Base-by-base conservation (phyloP, 2,888 invertebrate species). In the Ectobius pallidus region DNA sequence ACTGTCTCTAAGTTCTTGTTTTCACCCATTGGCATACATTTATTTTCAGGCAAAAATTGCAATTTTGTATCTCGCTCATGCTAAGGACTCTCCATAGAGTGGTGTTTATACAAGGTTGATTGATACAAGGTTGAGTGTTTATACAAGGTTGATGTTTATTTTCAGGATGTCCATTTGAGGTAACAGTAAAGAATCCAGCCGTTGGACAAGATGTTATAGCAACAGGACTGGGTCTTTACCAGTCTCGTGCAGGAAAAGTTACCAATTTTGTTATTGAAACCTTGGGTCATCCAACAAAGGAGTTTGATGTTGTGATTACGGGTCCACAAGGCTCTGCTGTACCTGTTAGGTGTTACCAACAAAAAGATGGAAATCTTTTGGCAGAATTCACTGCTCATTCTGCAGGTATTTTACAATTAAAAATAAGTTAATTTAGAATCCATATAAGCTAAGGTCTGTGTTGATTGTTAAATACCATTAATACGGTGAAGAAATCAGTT, bases 311-410 rank as follows among this genome's bases (percentile, higher is more conserved):
- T 0, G 93, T 96, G 0, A 92, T 94, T 1, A 93, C 93, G 0
- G 93, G 93, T 0, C 93, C 92, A 0, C 91, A 91, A 7, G 89
- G 92, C 0, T 87, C 91, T 76, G 93, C 94, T 0, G 86, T 97
- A 52, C 95, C 96, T 0, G 95, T 98, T 0, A 84, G 96, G 73
- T 97, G 99, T 81, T 97, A 97, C 82, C 96, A 96, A 81, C 98
- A 98, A 75, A 95, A 97, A 80, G 96, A 97, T 75, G 98, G 98
- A 1, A 92, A 96, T 80, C 86, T 97, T 71, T 91, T 96, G 81
- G 98, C 98, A 0, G 99, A 99, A 83, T 99, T 94, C 83, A 92
- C 92, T 18, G 91, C 94, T 34, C 90, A 91, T 73, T 91, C 91
- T 79, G 89, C 92, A 27, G 85, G 92, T 91, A 78, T 82, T 81